Conservation (phyloP, 2,113 vertebrate genomes). For the Atractosteus spatula region DNA sequence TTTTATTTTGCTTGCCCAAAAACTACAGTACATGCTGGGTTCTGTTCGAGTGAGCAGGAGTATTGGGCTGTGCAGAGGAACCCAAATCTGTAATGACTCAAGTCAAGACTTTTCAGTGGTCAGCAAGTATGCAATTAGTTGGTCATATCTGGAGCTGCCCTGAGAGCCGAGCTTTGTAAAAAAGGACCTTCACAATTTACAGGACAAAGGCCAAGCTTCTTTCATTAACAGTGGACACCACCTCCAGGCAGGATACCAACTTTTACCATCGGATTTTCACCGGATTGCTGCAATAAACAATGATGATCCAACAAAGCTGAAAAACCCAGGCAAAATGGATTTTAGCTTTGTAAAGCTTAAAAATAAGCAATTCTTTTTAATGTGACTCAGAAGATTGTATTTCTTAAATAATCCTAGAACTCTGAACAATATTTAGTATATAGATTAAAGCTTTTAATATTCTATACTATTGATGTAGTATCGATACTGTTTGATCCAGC, state of each 20-base stretch:
- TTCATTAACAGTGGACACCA: constrained; percentile 26
- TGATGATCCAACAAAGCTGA: constrained; percentile 23
- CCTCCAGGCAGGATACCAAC: constrained; percentile 34
- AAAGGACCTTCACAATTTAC: constrained; percentile 51
- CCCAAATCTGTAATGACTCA: constrained; percentile 47
- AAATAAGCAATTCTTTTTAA: not conserved
- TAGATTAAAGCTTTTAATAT: too few species aligned
- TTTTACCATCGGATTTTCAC: constrained; percentile 38
- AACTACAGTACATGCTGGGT: too few species aligned
- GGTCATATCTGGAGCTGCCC: constrained; percentile 34
- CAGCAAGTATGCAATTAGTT: constrained; percentile 55
- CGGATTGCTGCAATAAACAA: constrained; percentile 34
- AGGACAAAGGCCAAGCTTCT: constrained; percentile 42
- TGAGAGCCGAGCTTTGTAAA: constrained; percentile 58
- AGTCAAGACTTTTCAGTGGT: constrained; percentile 56
- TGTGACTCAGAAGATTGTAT: too few species aligned
- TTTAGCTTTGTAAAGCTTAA: constrained; percentile 4
- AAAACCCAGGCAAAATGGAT: constrained; percentile 14
- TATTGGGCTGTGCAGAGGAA: constrained; percentile 16
- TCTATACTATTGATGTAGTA: too few species aligned
- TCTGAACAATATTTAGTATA: too few species aligned
- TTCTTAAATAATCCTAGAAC: too few species aligned
- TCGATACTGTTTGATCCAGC: too few species aligned
- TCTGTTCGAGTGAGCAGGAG: too few species aligned
- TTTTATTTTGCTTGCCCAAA: too few species aligned